Base-by-base conservation (phyloP, 2,113 vertebrate genomes). In the Oreochromis aureus region DNA sequence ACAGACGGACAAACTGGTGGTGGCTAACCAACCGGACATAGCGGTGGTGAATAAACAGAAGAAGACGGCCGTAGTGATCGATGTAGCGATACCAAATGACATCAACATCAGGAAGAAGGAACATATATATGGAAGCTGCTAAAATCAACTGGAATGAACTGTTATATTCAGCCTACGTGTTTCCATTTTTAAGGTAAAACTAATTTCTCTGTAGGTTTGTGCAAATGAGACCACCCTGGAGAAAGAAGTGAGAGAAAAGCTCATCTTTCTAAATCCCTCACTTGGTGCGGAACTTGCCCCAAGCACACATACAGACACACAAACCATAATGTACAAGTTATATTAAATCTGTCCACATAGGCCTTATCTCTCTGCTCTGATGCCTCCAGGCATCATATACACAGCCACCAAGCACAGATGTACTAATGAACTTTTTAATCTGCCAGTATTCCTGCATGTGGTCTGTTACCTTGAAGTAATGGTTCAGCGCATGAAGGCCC, bases 281-380 rank as follows among this genome's bases (percentile, higher is more conserved):
- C n/a, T 80, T 80, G 18, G 36, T 56, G 6, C 54, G 24, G 12
- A 56, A 41, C 55, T 36, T 15, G 18, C 13, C 51, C 19, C 82
- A 3, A 39, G 63, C 24, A 54, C 48, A 24, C 11, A 73, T n/a
- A 27, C 79, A 13, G 27, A 81, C 69, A 46, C 56, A 53, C 85
- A 41, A 10, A 78, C 13, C 22, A 46, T 36, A 55, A 83, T 27
- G 69, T 22, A 30, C 39, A 51, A 66, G 22, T 10, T 27, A n/a
- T 80, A 63, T 87, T 80, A 73, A 90, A 83, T 85, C 80, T 34
- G 0, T 80, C 80, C 86, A 91, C 82, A 85, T 36, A 79, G 58
- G 69, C 59, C 27, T 84, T 79, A 83, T 88, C 82, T 24, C 11
- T 4, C 66, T 82, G 71, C 58, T 48, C 54, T 59, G 80, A 81